phyloP scores from a whole-genome alignment of 2,113 vertebrate species.

The Stictonetta naevosa region DNA sequence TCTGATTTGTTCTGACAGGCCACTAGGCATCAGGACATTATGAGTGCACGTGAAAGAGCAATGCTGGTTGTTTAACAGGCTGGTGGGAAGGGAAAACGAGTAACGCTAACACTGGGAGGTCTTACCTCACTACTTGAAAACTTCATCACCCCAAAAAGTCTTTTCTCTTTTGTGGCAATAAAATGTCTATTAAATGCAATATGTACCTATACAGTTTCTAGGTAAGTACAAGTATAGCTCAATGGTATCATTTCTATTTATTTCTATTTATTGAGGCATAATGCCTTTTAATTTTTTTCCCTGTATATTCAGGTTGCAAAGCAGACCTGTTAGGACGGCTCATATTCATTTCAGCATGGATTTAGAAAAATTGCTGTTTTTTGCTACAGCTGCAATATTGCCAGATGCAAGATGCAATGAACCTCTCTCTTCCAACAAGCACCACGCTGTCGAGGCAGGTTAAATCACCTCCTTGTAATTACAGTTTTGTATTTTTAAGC shows the following conservation, averaged over 20 bases:
- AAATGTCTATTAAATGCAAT: background rate
- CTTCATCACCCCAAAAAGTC: background rate
- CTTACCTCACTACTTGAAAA: background rate
- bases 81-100: background rate
- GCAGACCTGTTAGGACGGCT: background rate
- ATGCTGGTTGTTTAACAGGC: background rate
- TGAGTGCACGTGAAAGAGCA: accelerated
- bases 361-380: background rate
- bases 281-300: background rate
- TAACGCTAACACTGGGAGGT: background rate
- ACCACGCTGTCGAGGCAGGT: background rate
- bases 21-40: background rate
- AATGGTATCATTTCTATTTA: background rate
- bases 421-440: background rate
- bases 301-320: background rate
- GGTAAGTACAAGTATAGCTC: accelerated
- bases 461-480: background rate
- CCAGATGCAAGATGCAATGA: accelerated
- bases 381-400: background rate
- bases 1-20: conserved; percentile 6
- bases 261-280: background rate
- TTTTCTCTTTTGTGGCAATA: background rate
- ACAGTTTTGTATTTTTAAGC: background rate
- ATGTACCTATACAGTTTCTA: background rate
- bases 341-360: background rate